Percentiles rank a stretch among this genome's conserved stretches.
Conservation (phyloP, 2,888 invertebrate genomes). For the Shargacucullia verbasci region DNA sequence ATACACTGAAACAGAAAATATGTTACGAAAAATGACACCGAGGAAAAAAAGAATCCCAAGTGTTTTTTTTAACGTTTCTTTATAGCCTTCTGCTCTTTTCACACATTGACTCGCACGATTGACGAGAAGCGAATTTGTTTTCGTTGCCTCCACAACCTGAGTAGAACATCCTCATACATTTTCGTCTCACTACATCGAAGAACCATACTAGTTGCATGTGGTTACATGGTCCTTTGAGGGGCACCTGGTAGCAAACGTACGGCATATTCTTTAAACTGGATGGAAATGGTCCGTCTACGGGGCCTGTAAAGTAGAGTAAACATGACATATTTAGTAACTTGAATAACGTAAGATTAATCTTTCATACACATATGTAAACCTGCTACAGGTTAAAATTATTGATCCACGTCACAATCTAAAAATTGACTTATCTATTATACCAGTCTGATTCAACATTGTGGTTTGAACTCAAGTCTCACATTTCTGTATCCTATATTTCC, state of each 20-base stretch:
- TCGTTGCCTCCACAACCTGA: slow-evolving; percentile 85
- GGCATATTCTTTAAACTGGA: slow-evolving; percentile 76
- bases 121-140: slow-evolving; percentile 72
- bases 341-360: not conserved
- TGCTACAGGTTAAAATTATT: too few species aligned
- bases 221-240: slow-evolving; percentile 76
- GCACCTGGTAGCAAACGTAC: slow-evolving; percentile 82
- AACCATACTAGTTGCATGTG: slow-evolving; percentile 73
- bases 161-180: slow-evolving; percentile 81
- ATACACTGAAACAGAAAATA: too few species aligned
- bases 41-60: too few species aligned
- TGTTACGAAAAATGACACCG: too few species aligned
- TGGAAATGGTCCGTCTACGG: slow-evolving; percentile 77
- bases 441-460: slow-evolving; percentile 22
- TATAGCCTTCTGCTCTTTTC: slow-evolving; percentile 63
- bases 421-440: too few species aligned
- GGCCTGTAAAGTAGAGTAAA: slow-evolving; percentile 68
- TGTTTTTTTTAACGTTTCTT: not conserved
- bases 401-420: too few species aligned
- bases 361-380: too few species aligned
- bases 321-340: not conserved
- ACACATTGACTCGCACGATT: slow-evolving; percentile 71
- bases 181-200: slow-evolving; percentile 76
- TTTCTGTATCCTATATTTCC: slow-evolving; percentile 27
- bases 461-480: slow-evolving; percentile 12